Evolutionary conservation across 1,140 invertebrate species (phyloP), one percentile per base, ranked within the genome.

Genomic region (Lethocerus indicus): DNA sequence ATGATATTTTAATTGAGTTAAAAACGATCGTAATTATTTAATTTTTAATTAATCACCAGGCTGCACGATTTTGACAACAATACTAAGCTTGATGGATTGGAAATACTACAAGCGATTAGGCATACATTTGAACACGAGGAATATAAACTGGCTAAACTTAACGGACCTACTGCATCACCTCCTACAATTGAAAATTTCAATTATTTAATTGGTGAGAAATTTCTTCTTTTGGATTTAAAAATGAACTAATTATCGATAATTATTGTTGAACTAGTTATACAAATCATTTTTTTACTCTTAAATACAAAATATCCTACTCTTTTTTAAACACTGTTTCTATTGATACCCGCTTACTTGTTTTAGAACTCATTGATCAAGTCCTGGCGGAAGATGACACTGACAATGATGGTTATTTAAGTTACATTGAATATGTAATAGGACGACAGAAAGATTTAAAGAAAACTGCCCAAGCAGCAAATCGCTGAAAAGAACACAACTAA

Each of bases 51-150:
- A n/a, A n/a, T n/a, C n/a, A n/a, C 68, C 56, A 83, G 82, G 57
- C 62, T 81, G 12, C 86, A 89, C 56, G 86, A 89, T 59, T 76
- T 76, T 54, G 83, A 88, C 57, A 80, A 78, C 57, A 86, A 89
- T 60, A 77, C 72, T 1, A 79, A 77, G 60, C 65, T 88, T 43
- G 86, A 89, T 63, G 85, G 85, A 9, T 63, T 87, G 40, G 85
- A 89, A 68, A 72, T 88, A 52, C 61, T 87, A 29, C 61, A 66
- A 32, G 71, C 71, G 0, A 64, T 69, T 40, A 62, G 59, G 3
- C 70, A 74, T 53, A 63, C 68, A 16, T 47, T 65, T 18, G 63
- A 67, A 7, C 54, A 61, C n/a, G 52, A 58, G 6, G 59, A 64
- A 4, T 37, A 51, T 46, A 47, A 50, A 24, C 2, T 36, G 27